Conservation (phyloP, 2,888 invertebrate genomes). For the Archips crataeganus region DNA sequence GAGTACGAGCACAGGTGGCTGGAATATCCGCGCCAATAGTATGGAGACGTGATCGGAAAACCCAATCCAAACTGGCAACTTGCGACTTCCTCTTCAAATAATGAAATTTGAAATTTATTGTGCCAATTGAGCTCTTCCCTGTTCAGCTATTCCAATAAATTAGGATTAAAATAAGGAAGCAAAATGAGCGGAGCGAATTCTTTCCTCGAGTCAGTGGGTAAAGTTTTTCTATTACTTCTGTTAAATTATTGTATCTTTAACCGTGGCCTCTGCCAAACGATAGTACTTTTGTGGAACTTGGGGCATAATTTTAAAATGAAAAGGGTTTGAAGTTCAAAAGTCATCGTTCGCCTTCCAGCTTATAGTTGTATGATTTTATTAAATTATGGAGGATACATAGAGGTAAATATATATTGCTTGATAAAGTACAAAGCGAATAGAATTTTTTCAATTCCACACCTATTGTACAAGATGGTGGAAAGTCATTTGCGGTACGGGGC, state of each 20-base stretch:
- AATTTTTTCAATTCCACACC: too few relatives aligned
- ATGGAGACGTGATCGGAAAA: slow-evolving; percentile 83
- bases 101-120: slow-evolving; percentile 84
- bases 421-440: too few relatives aligned
- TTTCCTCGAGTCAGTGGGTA: slow-evolving; percentile 28
- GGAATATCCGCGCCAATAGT: slow-evolving; percentile 83
- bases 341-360: neutral
- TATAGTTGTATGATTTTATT: neutral
- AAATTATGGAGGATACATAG: too few relatives aligned
- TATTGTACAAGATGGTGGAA: too few relatives aligned
- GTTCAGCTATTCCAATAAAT: slow-evolving; percentile 74
- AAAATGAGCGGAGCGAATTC: slow-evolving; percentile 39
- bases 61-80: slow-evolving; percentile 78
- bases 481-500: too few relatives aligned
- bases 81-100: slow-evolving; percentile 83
- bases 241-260: slow-evolving; percentile 33
- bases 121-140: slow-evolving; percentile 69
- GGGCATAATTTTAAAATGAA: neutral
- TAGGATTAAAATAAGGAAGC: slow-evolving; percentile 51
- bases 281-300: slow-evolving; percentile 4
- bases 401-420: too few relatives aligned
- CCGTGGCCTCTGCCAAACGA: slow-evolving; percentile 15
- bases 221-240: slow-evolving; percentile 42
- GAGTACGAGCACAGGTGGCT: slow-evolving; percentile 82
- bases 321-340: neutral